phyloP scores from a whole-genome alignment of 1,140 invertebrate species.

The Samia ricini region DNA sequence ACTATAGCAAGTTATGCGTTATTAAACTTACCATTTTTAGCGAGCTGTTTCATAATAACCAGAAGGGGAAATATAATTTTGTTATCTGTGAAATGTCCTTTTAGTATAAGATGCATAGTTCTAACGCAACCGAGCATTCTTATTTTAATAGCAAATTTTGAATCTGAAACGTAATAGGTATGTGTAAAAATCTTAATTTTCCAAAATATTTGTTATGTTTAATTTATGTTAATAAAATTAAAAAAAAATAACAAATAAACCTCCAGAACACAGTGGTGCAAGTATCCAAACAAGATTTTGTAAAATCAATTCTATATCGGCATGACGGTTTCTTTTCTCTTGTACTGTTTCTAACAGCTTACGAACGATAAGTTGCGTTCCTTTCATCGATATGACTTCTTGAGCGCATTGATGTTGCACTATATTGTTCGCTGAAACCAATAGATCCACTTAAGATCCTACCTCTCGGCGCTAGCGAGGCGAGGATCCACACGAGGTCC shows the following conservation, averaged over 20 bases:
- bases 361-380: slow-evolving; percentile 56
- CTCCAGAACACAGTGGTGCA: slow-evolving; percentile 57
- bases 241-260: slow-evolving; percentile 25
- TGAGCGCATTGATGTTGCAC: slow-evolving; percentile 59
- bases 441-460: neutral
- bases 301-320: slow-evolving; percentile 58
- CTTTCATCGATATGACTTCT: slow-evolving; percentile 60
- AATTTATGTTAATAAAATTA: slow-evolving; percentile 4
- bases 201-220: neutral
- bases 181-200: neutral
- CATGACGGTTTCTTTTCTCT: slow-evolving; percentile 56
- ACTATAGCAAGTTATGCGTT: neutral
- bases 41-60: slow-evolving; percentile 80
- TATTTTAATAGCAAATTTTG: slow-evolving; percentile 81
- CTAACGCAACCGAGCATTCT: slow-evolving; percentile 79
- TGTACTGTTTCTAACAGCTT: slow-evolving; percentile 47
- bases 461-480: slow-evolving; percentile 64
- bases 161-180: slow-evolving; percentile 74
- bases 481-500: slow-evolving; percentile 66
- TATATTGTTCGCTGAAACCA: slow-evolving; percentile 62
- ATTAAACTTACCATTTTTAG: slow-evolving; percentile 79
- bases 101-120: slow-evolving; percentile 80
- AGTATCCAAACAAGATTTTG: slow-evolving; percentile 67
- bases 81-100: slow-evolving; percentile 80
- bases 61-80: slow-evolving; percentile 80